Evolutionary conservation across 2,888 invertebrate genomes (phyloP).

Genomic region (Mythimna vitellina): DNA sequence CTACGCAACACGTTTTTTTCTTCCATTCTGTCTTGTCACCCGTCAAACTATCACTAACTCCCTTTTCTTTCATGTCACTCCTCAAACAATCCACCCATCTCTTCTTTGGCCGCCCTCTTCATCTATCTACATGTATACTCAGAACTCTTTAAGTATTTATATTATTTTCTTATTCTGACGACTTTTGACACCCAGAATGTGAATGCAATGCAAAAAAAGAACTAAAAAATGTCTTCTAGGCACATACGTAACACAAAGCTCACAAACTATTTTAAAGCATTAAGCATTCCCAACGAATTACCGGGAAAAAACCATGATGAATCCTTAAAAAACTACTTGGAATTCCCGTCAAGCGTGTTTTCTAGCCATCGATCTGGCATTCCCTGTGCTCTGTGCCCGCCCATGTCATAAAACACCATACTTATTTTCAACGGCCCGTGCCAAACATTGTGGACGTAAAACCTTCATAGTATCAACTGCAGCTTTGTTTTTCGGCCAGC

Average conservation of each 20-base stretch:
- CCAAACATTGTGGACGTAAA: constrained; percentile 37
- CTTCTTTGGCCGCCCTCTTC: too few relatives aligned
- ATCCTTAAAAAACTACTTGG: constrained; percentile 19
- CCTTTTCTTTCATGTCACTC: too few relatives aligned
- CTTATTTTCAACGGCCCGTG: constrained; percentile 40
- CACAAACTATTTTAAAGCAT: background rate
- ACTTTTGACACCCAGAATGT: too few relatives aligned
- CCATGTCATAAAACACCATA: constrained; percentile 46
- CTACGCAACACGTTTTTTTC: too few relatives aligned
- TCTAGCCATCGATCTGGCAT: constrained; percentile 57
- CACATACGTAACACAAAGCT: background rate
- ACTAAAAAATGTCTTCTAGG: background rate
- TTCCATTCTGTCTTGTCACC: too few relatives aligned
- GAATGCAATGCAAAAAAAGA: too few relatives aligned
- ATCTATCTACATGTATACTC: too few relatives aligned
- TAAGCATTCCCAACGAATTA: background rate
- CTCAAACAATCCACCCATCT: too few relatives aligned
- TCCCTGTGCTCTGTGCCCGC: constrained; percentile 44
- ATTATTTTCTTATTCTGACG: too few relatives aligned
- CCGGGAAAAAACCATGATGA: constrained; percentile 21
- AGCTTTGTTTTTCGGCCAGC: constrained; percentile 28
- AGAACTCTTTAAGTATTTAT: too few relatives aligned
- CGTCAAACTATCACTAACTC: too few relatives aligned
- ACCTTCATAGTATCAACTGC: constrained; percentile 21
- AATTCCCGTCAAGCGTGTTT: constrained; percentile 41